These are phyloP conservation scores for Erythrolamprus reginae DNA, from an alignment of 2,113 vertebrate genomes.

Conservation along the genomic window DNA sequence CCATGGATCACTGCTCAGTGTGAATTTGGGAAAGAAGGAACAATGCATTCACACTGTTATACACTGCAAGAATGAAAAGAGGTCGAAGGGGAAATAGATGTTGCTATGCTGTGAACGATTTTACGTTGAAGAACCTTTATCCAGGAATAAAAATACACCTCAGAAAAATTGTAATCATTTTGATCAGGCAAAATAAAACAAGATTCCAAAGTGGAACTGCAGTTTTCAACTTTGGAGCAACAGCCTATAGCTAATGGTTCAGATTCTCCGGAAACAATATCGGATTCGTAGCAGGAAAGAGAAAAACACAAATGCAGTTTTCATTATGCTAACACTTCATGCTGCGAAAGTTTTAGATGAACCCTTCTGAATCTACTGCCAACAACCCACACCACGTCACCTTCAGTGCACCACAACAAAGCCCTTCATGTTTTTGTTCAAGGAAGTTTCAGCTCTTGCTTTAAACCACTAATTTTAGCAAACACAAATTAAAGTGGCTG, in stretches of 20 bases:
- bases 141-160: not conserved
- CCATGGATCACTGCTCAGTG: not conserved
- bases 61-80: not conserved
- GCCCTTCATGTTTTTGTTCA: not conserved
- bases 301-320: not conserved
- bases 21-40: not conserved
- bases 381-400: not conserved
- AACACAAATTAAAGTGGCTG: not conserved
- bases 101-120: not conserved
- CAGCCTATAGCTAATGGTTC: not conserved
- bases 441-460: not conserved
- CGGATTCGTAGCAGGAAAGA: not conserved
- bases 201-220: not conserved
- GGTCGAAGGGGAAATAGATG: not conserved
- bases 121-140: not conserved
- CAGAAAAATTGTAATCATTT: not conserved
- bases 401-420: not conserved
- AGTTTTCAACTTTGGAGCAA: rapidly evolving
- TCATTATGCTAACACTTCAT: not conserved
- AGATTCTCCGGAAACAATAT: not conserved
- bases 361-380: not conserved
- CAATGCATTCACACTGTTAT: not conserved
- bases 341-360: not conserved
- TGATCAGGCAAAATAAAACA: not conserved
- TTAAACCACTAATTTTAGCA: not conserved